phyloP scores from a whole-genome alignment of 2,113 vertebrate species.

The Alethe castanea region DNA sequence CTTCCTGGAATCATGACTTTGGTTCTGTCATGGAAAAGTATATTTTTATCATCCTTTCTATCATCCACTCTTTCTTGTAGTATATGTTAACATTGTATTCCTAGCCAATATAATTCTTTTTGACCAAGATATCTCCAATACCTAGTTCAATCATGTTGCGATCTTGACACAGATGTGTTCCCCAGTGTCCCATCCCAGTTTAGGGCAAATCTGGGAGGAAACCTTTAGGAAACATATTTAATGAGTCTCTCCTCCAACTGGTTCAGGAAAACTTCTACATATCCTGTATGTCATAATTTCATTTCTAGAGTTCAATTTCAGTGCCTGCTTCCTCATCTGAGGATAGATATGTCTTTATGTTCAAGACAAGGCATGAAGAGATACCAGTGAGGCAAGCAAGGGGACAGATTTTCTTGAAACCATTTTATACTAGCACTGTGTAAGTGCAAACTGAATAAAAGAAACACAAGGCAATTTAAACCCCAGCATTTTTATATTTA shows the following conservation, averaged over 20 bases:
- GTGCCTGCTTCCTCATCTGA: not conserved
- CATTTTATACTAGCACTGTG: not conserved
- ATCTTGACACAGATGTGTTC: not conserved
- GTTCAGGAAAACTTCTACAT: not conserved
- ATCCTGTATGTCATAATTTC: not conserved
- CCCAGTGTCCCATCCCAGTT: too few species aligned
- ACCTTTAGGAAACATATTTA: too few species aligned
- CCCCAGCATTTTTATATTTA: not conserved
- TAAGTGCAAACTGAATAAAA: not conserved
- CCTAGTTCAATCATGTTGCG: not conserved
- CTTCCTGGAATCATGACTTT: not conserved
- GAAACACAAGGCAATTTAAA: not conserved
- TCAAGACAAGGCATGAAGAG: not conserved
- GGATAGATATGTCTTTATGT: not conserved
- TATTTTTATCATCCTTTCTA: not conserved
- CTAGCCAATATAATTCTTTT: not conserved
- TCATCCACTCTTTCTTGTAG: not conserved
- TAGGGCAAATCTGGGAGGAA: too few species aligned
- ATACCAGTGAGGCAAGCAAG: not conserved
- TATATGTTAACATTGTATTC: not conserved
- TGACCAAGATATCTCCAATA: not conserved
- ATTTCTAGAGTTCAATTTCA: not conserved
- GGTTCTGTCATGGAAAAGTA: not conserved
- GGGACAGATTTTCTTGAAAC: not conserved
- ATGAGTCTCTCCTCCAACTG: too few species aligned